Evolutionary conservation across 1,140 invertebrate genomes (phyloP), one percentile per base, ranked within the genome.

Genomic region (Tetramorium parvispinum): DNA sequence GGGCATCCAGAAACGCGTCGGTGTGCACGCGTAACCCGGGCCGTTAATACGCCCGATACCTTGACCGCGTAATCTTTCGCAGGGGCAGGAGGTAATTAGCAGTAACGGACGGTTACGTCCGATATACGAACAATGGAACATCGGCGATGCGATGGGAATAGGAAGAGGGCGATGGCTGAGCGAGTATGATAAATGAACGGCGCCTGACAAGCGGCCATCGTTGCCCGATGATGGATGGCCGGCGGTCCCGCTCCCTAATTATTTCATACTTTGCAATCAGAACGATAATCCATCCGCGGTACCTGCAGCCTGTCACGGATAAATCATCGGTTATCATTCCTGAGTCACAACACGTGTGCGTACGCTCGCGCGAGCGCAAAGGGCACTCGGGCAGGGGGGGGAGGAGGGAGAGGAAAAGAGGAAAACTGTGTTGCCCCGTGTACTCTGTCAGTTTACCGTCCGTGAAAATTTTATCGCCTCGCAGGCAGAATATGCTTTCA

Each of bases 181-280:
- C 93, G 94, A 95, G 94, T 94, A 94, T 95, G 94, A 95, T 95
- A 93, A 95, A 95, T 95, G 95, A 94, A 94, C 91, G 93, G 88
- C 85, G 91, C 85, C 92, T 94, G 94, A 94, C 94, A 94, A 94
- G 93, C 94, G 93, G 94, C 93, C 94, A 95, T 95, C 94, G 94
- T 93, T 93, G 83, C 87, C 87, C 92, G 91, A 94, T 95, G 95
- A 95, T 95, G 91, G 94, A 95, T 95, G 94, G 92, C 92, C 92
- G 92, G 91, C 92, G 89, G 89, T 88, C 88, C 68, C 87, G 89
- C 91, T 93, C 94, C 94, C 94, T 95, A 95, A 95, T 95, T 95
- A 95, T 95, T 95, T 95, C 95, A 95, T 95, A 95, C 94, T 95
- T 95, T 95, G 94, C 94, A 94, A 95, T 95, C 95, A 93, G 94